phyloP scores from a whole-genome alignment of 2,113 vertebrate species.

The Mobula hypostoma region DNA sequence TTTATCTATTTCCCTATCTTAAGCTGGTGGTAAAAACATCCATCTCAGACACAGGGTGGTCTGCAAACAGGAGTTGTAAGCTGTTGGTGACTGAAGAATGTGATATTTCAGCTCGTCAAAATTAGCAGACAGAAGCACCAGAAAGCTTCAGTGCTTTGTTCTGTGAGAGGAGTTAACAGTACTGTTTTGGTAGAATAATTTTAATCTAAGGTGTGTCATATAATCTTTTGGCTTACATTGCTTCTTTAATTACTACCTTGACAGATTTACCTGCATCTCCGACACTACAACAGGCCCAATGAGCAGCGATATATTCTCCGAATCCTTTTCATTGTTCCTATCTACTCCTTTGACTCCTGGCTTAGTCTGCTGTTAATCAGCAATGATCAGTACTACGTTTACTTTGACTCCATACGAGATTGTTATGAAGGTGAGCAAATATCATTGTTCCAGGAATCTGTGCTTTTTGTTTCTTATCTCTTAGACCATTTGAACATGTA shows the following conservation, averaged over 20 bases:
- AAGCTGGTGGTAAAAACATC: neutral
- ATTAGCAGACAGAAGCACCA: neutral
- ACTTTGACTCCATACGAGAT: conserved; percentile 85
- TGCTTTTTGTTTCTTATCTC: neutral
- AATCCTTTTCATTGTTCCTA: conserved; percentile 86
- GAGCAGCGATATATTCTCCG: conserved; percentile 95
- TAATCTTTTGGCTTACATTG: neutral
- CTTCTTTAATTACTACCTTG: conserved; percentile 17
- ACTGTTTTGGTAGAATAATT: neutral
- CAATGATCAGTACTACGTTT: conserved; percentile 81
- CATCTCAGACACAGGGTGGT: too few relatives aligned
- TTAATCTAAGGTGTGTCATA: neutral
- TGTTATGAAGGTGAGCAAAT: conserved; percentile 80
- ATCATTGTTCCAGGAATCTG: neutral
- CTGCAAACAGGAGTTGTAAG: neutral
- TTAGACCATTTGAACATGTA: neutral
- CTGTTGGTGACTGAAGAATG: neutral
- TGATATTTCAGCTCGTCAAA: neutral
- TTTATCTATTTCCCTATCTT: neutral
- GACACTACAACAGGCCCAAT: conserved; percentile 76
- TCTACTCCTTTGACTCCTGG: conserved; percentile 91
- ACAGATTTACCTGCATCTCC: conserved; percentile 86
- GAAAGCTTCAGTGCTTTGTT: neutral
- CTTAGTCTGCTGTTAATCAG: conserved; percentile 91
- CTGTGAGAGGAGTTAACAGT: neutral